Evolutionary conservation across 2,797 vertebrate species (phyloP), one percentile per base, ranked within the genome.

Genomic region (Coregonus sp.): DNA sequence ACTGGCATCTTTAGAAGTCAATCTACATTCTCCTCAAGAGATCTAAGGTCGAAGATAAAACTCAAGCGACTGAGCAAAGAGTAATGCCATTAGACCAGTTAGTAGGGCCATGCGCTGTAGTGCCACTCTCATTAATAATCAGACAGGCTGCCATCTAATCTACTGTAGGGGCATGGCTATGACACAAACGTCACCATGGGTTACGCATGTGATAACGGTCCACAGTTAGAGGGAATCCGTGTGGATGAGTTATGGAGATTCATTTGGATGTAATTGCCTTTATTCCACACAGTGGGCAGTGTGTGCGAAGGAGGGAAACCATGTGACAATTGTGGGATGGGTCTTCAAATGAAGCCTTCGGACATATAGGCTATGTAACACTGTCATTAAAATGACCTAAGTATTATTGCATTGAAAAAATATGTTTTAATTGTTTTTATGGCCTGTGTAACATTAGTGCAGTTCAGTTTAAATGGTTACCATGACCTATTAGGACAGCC

Each of bases 41-140:
- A 29, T 35, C 37, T 20, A 11, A 31, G 74, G 29, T 75, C 29
- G 29, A 35, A 51, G 67, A 37, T n/a, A 37, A 73, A 70, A 18
- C 52, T n/a, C 67, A 11, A 33, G 47, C 25, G 75, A 70, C 73
- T 65, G 70, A 77, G 81, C 74, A 74, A 84, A 82, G 77, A 78
- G 35, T 12, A 81, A 84, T 73, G 29, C 72, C 80, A 76, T 85
- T 78, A 79, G 68, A 74, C 74, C 79, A 77, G 82, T 81, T 70
- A 77, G 37, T 76, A 78, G 72, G 70, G 25, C 63, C 67, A 75
- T 73, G 75, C 1, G 77, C 59, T 71, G 72, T 61, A 72, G 59
- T 33, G 54, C 77, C 54, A 40, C 67, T 78, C 73, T 61, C 68
- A 61, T 74, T 76, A 81, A 76, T 78, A 73, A 74, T 72, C 73